Conservation (phyloP, 2,113 vertebrate species). For the Edolisoma coerulescens region DNA sequence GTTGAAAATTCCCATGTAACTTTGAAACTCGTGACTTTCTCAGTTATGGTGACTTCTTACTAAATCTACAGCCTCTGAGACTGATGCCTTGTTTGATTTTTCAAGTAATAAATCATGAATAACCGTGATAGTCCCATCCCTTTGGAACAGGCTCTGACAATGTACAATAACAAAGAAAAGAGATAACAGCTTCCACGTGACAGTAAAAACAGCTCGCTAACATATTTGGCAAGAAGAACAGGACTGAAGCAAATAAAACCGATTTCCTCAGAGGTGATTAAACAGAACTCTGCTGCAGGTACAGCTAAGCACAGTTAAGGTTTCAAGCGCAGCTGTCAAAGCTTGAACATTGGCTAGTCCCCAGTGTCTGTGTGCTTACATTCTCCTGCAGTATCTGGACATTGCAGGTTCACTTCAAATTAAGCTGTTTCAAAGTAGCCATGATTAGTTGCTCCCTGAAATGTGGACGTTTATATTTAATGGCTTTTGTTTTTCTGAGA, state of each 20-base stretch:
- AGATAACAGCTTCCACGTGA: background rate
- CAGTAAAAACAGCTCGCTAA: background rate
- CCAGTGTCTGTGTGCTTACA: rapidly evolving
- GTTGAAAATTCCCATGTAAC: too few species aligned
- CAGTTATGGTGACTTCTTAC: too few species aligned
- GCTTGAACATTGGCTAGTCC: background rate
- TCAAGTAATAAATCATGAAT: too few species aligned
- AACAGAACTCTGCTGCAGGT: background rate
- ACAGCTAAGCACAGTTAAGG: background rate
- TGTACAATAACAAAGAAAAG: background rate
- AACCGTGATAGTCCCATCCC: too few species aligned
- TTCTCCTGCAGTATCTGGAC: background rate
- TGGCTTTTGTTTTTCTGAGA: background rate
- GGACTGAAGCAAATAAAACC: background rate
- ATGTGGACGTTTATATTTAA: background rate
- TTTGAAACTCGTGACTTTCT: too few species aligned
- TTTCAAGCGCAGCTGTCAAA: background rate
- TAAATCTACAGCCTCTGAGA: too few species aligned
- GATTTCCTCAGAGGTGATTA: background rate
- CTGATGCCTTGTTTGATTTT: too few species aligned
- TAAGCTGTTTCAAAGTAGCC: background rate
- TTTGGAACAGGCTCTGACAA: too few species aligned
- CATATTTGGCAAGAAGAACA: background rate
- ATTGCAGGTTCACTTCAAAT: background rate
- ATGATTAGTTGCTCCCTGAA: background rate